These are phyloP conservation scores for Holacanthus passer DNA, from an alignment of 2,113 vertebrate genomes.

Conservation along the genomic window DNA sequence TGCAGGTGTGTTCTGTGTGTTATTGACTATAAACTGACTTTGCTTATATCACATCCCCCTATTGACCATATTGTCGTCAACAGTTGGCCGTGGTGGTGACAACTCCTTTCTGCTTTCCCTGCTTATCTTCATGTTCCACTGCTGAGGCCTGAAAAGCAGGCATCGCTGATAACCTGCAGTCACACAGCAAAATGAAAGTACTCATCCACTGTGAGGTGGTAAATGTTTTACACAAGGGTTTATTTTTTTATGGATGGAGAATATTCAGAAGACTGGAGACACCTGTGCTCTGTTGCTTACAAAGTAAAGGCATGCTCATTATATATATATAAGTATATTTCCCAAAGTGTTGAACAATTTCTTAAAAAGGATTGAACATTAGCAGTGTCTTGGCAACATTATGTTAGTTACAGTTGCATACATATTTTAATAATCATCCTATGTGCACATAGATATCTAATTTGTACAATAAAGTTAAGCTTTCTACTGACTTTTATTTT, in stretches of 20 bases:
- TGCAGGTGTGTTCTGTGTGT: conserved; percentile 27
- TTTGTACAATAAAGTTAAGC: neutral
- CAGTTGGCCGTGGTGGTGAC: conserved; percentile 54
- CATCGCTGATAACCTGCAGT: conserved; percentile 26
- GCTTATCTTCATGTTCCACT: conserved; percentile 34
- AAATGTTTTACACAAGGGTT: neutral
- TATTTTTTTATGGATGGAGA: neutral
- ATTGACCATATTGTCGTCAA: conserved; percentile 56
- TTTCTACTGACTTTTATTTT: neutral
- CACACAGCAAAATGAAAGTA: neutral
- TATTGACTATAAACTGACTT: conserved; percentile 76
- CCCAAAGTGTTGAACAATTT: neutral
- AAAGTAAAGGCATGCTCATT: conserved; percentile 12
- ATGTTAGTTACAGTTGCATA: no score
- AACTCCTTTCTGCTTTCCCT: conserved; percentile 14
- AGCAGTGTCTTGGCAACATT: neutral
- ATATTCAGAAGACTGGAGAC: neutral
- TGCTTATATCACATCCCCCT: conserved; percentile 56
- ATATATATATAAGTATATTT: no score
- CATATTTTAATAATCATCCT: neutral
- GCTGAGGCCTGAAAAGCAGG: conserved; percentile 13
- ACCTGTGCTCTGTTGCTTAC: neutral
- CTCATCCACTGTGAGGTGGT: neutral
- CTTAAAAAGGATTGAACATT: neutral
- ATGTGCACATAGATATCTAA: neutral